Conservation (phyloP, 2,113 vertebrate species). For the Propithecus coquereli region DNA sequence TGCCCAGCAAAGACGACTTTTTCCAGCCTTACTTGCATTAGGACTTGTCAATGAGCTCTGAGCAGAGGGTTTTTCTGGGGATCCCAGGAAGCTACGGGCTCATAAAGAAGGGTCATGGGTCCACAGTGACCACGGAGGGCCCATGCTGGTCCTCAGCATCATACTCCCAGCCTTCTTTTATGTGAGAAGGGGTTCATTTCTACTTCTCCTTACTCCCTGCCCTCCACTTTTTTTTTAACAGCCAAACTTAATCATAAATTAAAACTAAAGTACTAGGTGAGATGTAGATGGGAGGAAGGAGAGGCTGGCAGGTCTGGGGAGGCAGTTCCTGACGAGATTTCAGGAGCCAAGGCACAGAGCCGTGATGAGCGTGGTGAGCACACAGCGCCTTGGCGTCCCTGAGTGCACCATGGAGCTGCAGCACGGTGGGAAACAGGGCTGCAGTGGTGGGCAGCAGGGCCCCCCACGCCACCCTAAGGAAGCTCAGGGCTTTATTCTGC, state of each 20-base stretch:
- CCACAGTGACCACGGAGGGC: not conserved
- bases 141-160: not conserved
- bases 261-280: not conserved
- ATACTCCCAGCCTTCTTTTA: not conserved
- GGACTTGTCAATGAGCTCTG: not conserved
- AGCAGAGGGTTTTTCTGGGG: not conserved
- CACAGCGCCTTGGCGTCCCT: not conserved
- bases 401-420: rapidly evolving
- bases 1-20: not conserved
- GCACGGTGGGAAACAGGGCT: not conserved
- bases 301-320: not conserved
- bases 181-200: not conserved
- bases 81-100: not conserved
- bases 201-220: not conserved
- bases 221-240: not conserved
- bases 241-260: not conserved
- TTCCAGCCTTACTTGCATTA: not conserved
- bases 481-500: not conserved
- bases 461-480: not conserved
- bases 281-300: not conserved
- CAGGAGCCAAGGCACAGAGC: not conserved
- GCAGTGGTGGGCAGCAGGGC: not conserved
- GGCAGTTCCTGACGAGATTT: not conserved
- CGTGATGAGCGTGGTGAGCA: not conserved
- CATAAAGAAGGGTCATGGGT: not conserved